Base-by-base conservation (phyloP, 2,113 vertebrate species). In the Podarcis cretensis region DNA sequence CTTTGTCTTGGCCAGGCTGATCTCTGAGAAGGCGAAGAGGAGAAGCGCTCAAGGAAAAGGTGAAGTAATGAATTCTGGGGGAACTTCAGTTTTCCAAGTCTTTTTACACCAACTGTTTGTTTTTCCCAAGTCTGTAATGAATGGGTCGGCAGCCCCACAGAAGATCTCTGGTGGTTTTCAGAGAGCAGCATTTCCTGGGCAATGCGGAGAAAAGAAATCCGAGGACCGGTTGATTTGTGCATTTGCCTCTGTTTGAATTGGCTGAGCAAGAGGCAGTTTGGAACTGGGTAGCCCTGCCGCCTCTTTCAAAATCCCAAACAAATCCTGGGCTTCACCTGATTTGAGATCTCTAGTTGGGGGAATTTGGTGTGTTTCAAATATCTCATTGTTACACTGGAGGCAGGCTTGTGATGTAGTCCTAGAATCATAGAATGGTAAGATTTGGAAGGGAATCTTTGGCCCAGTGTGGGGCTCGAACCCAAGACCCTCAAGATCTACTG, bases 11-110 rank as follows among this genome's bases (percentile, higher is more conserved):
- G 84, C 92, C 94, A 94, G 76, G 25, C 91, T 85, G 92, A 91
- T 92, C 87, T 88, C 89, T 92, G 85, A 94, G 81, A 91, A 92
- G 87, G 84, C 84, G 92, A 82, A 93, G 90, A 94, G 94, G 89
- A 91, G 89, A 93, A 81, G 91, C 94, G 93, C 90, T 93, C 95
- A 93, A 96, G 93, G 80, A 95, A 96, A 97, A 97, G 96, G 97
- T 96, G 93, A 96, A 94, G 94, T 95, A 93, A 93, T 86, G 92
- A 89, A 92, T 89, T 81, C 77, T 59, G 83, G 95, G 94, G 91
- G 89, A 94, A 92, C 18, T 76, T 90, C 68, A 82, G 87, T 81
- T 88, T 91, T 95, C 68, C 74, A 86, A 94, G 78, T 91, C 92
- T 91, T 77, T 30, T 48, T 21, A 16, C 13, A n/a, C 25, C 21